Percentiles rank a stretch among this genome's conserved stretches.
phyloP scores from a whole-genome alignment of 2,888 invertebrate species.

The Nephrotoma guestfalica region DNA sequence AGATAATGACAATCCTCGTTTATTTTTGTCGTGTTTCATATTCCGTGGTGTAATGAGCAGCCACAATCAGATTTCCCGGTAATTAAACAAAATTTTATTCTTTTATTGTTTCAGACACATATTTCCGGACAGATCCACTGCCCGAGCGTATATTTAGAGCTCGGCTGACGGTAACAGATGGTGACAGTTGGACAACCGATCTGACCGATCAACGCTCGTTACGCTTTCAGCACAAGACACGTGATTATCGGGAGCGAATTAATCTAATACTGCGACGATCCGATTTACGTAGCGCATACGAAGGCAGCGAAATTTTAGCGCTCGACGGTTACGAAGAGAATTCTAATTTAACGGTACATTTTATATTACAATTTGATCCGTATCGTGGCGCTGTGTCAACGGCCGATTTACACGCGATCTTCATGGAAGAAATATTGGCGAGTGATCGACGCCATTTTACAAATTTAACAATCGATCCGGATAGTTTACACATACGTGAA shows the following conservation, averaged over 20 bases:
- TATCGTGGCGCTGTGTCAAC: constrained; percentile 51
- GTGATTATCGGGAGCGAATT: constrained; percentile 60
- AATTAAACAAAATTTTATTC: neutral
- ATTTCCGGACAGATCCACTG: constrained; percentile 40
- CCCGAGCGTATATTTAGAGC: constrained; percentile 73
- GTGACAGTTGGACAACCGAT: constrained; percentile 53
- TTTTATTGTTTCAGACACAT: constrained; percentile 22
- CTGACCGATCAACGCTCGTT: constrained; percentile 51
- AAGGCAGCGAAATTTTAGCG: constrained; percentile 66
- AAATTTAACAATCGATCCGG: constrained; percentile 48
- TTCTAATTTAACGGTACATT: constrained; percentile 61
- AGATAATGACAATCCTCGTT: neutral
- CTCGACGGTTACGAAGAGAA: constrained; percentile 61
- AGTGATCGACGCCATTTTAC: constrained; percentile 42
- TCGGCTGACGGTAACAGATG: constrained; percentile 54
- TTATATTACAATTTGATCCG: constrained; percentile 74
- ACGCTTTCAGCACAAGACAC: constrained; percentile 56
- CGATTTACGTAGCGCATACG: constrained; percentile 57
- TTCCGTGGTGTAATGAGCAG: neutral
- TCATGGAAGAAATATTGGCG: constrained; percentile 48
- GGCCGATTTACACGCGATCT: constrained; percentile 47
- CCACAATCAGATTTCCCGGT: neutral
- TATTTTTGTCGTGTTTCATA: neutral
- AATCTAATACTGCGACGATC: constrained; percentile 61
- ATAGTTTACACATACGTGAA: constrained; percentile 48